These are phyloP conservation scores for Hydropsyche betteni DNA, from an alignment of 2,888 invertebrate genomes.

Conservation along the genomic window DNA sequence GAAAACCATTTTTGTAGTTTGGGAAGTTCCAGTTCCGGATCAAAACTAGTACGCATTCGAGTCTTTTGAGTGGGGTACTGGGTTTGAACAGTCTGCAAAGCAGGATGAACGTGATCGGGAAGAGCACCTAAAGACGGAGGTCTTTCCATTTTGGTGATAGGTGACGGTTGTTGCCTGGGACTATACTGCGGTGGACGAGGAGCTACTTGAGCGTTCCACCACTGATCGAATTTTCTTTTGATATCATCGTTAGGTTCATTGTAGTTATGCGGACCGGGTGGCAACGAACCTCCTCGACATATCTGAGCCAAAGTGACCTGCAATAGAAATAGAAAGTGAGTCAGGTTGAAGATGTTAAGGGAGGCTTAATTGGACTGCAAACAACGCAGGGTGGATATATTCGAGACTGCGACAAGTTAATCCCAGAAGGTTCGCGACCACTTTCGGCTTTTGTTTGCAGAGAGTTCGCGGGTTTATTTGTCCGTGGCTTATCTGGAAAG, in stretches of 20 bases:
- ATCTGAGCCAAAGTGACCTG: slow-evolving; percentile 85
- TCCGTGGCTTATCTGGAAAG: slow-evolving; percentile 33
- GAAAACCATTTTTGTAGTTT: slow-evolving; percentile 97
- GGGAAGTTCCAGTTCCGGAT: slow-evolving; percentile 95
- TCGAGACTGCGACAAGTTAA: slow-evolving; percentile 45
- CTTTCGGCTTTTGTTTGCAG: slow-evolving; percentile 21
- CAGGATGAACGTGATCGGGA: slow-evolving; percentile 74
- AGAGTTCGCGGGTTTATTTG: slow-evolving; percentile 15
- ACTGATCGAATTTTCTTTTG: slow-evolving; percentile 88
- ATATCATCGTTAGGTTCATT: slow-evolving; percentile 84
- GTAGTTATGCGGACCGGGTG: slow-evolving; percentile 70
- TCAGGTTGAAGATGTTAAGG: slow-evolving; percentile 36
- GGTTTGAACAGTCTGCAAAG: slow-evolving; percentile 78
- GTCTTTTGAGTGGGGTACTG: slow-evolving; percentile 87
- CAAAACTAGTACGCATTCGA: slow-evolving; percentile 95
- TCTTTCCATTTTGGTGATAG: slow-evolving; percentile 64
- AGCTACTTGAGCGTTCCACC: slow-evolving; percentile 84
- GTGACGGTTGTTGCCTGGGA: slow-evolving; percentile 62
- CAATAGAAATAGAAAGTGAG: slow-evolving; percentile 53
- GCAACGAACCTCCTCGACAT: slow-evolving; percentile 78
- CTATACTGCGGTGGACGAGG: slow-evolving; percentile 67
- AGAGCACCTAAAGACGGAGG: slow-evolving; percentile 62
- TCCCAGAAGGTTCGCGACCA: slow-evolving; percentile 34
- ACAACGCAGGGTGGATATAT: slow-evolving; percentile 30
- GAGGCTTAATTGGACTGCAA: slow-evolving; percentile 38